Evolutionary conservation across 2,888 invertebrate genomes (phyloP).

Genomic region (Drosophila planitibia): DNA sequence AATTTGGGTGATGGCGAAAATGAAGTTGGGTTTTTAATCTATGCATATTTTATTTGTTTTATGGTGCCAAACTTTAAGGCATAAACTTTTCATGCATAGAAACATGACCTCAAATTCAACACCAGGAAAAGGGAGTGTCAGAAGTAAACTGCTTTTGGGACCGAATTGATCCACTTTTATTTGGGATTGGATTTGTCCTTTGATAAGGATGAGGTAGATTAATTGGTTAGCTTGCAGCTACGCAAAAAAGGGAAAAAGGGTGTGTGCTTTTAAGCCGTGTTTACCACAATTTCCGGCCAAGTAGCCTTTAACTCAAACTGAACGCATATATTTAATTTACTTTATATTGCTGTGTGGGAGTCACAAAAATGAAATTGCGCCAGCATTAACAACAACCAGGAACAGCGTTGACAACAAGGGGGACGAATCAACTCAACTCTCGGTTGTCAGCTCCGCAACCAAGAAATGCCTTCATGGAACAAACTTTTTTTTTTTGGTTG

Average conservation of each 20-base stretch:
- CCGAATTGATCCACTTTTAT: constrained; percentile 4
- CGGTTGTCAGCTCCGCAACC: not conserved
- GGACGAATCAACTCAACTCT: not conserved
- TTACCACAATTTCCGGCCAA: constrained; percentile 52
- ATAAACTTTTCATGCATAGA: constrained; percentile 5
- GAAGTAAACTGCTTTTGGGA: constrained; percentile 13
- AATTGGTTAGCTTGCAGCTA: constrained; percentile 55
- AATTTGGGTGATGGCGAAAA: not conserved
- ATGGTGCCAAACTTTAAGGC: constrained; percentile 44
- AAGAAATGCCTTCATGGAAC: rapidly evolving
- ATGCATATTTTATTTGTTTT: constrained; percentile 2
- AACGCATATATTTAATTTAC: constrained; percentile 38
- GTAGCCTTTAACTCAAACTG: constrained; percentile 17
- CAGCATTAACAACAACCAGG: not conserved
- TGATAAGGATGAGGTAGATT: constrained; percentile 61
- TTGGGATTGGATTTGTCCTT: constrained; percentile 5
- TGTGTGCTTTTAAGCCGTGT: constrained; percentile 42
- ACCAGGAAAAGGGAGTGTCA: constrained; percentile 41
- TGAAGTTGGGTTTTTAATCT: not conserved
- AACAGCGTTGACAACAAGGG: not conserved
- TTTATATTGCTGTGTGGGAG: constrained; percentile 33
- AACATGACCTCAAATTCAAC: constrained; percentile 44
- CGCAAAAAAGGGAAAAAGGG: constrained; percentile 30
- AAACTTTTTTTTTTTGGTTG: not conserved
- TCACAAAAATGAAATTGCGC: constrained; percentile 55